Percentiles rank a stretch among this genome's conserved stretches.
Evolutionary conservation across 92 coral and sea anemone species (phyloP).

Genomic region (Epizoanthus fatuus): DNA sequence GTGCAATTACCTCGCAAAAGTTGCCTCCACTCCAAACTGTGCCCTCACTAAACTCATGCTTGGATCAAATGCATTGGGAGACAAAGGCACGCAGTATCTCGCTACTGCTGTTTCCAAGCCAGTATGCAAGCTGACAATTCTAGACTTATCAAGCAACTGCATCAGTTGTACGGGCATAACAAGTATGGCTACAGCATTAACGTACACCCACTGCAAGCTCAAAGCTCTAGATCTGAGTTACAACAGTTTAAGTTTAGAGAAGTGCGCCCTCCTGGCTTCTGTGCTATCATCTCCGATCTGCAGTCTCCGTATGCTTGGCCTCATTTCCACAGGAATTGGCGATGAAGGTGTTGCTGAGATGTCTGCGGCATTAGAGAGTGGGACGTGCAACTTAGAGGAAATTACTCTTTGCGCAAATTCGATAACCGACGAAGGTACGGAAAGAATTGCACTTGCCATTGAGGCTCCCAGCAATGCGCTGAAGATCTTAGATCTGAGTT

Average conservation of each 20-base stretch:
- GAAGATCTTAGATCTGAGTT: constrained; percentile 21
- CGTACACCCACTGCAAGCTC: neutral
- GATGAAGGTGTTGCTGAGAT: constrained; percentile 29
- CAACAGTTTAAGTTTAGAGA: neutral
- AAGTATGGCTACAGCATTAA: constrained; percentile 19
- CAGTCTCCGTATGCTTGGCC: constrained; percentile 11
- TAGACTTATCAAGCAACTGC: constrained; percentile 34
- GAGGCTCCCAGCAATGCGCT: constrained; percentile 12
- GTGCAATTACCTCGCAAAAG: constrained; percentile 16
- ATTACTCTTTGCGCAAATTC: constrained; percentile 34
- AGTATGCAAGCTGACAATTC: neutral
- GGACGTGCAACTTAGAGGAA: constrained; percentile 3
- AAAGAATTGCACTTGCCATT: constrained; percentile 16
- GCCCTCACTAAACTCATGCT: constrained; percentile 23
- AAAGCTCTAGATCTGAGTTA: constrained; percentile 46
- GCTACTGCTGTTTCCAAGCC: neutral
- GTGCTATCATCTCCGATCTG: constrained; percentile 8
- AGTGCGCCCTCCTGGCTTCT: constrained; percentile 17
- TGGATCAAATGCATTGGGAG: constrained; percentile 32
- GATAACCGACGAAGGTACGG: constrained; percentile 29
- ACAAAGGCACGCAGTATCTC: constrained; percentile 19
- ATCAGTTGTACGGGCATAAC: constrained; percentile 24
- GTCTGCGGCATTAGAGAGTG: neutral
- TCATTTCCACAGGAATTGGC: constrained; percentile 12
- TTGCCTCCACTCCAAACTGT: constrained; percentile 13